Conservation (phyloP, 2,888 invertebrate genomes). For the Phaonia tiefii region DNA sequence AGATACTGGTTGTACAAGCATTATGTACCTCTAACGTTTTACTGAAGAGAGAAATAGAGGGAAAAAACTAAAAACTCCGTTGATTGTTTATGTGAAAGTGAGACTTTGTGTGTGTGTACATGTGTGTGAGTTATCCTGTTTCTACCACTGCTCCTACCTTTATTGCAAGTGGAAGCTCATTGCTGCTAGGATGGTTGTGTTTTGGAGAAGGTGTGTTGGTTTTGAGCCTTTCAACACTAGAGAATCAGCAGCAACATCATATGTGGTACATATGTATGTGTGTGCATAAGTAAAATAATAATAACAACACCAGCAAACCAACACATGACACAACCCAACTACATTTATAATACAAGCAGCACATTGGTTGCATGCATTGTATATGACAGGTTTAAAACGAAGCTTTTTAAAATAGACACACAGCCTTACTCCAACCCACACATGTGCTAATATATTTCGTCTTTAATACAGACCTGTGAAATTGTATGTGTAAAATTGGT, state of each 20-base stretch:
- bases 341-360: conserved; percentile 46
- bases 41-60: not conserved
- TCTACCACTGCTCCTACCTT: too few relatives aligned
- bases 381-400: conserved; percentile 55
- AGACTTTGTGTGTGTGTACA: conserved; percentile 25
- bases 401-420: conserved; percentile 30
- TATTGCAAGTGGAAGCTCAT: not conserved
- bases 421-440: conserved; percentile 3
- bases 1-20: conserved; percentile 45
- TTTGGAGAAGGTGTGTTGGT: conserved; percentile 40
- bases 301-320: not conserved
- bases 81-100: conserved; percentile 13
- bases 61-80: conserved; percentile 28
- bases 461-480: conserved; percentile 58
- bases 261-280: too few relatives aligned
- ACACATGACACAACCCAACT: conserved; percentile 1
- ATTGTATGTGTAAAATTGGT: conserved; percentile 63
- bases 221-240: conserved; percentile 46
- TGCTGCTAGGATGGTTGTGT: not conserved
- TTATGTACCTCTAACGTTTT: conserved; percentile 39
- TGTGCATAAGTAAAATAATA: not conserved
- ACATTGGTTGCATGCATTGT: conserved; percentile 49
- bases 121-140: not conserved
- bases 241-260: conserved; percentile 1
- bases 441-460: conserved; percentile 22